Conservation (phyloP, 2,113 vertebrate genomes). For the Colaptes auratus region DNA sequence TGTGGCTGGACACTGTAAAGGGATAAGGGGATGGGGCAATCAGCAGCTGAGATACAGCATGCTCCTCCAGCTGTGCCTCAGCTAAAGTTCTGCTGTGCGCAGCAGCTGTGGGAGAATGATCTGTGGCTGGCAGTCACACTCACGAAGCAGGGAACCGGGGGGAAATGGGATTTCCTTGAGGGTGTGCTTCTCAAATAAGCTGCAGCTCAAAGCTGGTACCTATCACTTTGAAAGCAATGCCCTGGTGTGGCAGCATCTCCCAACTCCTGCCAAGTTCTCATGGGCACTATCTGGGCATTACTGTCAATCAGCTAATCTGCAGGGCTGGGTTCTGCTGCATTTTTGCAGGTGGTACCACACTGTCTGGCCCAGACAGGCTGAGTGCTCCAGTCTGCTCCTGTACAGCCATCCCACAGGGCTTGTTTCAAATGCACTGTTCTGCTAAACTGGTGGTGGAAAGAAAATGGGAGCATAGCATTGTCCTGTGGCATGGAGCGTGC, state of each 20-base stretch:
- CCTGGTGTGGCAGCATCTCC: not conserved
- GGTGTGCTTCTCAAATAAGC: not conserved
- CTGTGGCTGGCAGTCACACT: not conserved
- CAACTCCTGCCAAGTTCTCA: not conserved
- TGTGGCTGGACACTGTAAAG: not conserved
- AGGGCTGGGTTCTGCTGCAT: not conserved
- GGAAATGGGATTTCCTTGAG: not conserved
- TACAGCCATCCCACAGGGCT: not conserved
- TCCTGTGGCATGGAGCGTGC: not conserved
- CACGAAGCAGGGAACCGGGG: not conserved
- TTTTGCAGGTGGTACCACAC: too few species aligned
- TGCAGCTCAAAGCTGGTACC: not conserved
- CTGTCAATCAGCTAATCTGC: not conserved
- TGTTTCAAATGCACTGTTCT: not conserved
- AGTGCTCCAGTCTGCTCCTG: not conserved
- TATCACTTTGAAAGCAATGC: rapidly evolving
- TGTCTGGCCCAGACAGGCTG: not conserved
- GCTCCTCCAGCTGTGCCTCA: not conserved
- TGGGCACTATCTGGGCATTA: not conserved
- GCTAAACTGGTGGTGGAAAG: not conserved
- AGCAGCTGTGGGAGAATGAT: not conserved
- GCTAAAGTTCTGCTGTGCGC: not conserved
- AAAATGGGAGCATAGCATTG: not conserved
- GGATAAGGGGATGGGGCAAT: rapidly evolving
- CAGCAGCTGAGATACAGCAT: not conserved